Conservation (phyloP, 2,113 vertebrate genomes). For the Zosterops borbonicus region DNA sequence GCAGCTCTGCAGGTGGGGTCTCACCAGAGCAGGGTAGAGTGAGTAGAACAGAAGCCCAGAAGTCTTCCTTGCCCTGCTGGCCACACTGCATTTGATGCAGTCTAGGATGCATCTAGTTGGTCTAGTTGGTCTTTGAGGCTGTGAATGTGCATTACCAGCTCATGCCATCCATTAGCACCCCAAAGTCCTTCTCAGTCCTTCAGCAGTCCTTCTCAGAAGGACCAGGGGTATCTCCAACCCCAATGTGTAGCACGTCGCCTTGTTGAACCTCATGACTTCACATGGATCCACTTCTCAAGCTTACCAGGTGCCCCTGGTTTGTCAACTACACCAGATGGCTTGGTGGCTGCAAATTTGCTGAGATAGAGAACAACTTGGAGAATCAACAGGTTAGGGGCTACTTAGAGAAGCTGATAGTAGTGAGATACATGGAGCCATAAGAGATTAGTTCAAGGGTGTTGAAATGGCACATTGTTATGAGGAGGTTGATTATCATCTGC, state of each 20-base stretch:
- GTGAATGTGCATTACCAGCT: neutral
- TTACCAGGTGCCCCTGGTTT: neutral
- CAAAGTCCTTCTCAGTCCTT: neutral
- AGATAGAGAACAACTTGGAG: neutral
- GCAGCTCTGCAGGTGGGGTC: neutral
- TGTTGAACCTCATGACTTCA: neutral
- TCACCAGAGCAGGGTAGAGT: neutral
- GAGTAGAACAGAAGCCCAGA: neutral
- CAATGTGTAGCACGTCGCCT: neutral
- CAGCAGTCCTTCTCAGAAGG: too few relatives aligned
- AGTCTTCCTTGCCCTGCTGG: neutral
- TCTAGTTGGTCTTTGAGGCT: neutral
- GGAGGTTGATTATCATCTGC: neutral
- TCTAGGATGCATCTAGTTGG: too few relatives aligned
- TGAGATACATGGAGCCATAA: neutral
- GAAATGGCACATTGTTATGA: neutral
- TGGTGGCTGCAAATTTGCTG: neutral
- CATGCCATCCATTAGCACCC: neutral
- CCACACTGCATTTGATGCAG: neutral
- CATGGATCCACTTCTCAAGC: neutral
- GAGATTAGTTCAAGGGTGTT: neutral
- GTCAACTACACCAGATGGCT: neutral
- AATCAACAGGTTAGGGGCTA: neutral
- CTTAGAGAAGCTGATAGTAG: neutral
- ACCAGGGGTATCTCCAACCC: accelerated